Evolutionary conservation across 2,888 invertebrate species (phyloP).

Genomic region (Serripes groenlandicus): DNA sequence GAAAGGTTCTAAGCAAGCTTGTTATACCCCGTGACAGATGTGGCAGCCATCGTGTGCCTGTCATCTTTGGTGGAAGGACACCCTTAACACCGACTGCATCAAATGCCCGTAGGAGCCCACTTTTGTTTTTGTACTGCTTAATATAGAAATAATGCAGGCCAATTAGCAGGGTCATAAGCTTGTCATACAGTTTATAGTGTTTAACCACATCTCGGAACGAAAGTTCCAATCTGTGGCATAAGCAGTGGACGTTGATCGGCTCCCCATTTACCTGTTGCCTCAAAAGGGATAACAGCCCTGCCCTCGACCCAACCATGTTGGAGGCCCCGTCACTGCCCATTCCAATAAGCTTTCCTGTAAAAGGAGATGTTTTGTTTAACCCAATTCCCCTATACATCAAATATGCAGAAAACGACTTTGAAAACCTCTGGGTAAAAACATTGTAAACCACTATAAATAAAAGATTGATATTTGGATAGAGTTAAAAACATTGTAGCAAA

Average conservation of each 20-base stretch:
- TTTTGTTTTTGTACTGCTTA: slow-evolving; percentile 50
- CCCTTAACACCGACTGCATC: too few species aligned
- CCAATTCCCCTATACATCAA: too few species aligned
- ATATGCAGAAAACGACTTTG: too few species aligned
- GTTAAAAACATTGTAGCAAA: neutral
- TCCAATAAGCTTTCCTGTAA: slow-evolving; percentile 34
- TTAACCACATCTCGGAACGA: slow-evolving; percentile 49
- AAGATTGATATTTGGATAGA: neutral
- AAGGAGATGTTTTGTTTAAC: too few species aligned
- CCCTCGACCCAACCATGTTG: slow-evolving; percentile 45
- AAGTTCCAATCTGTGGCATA: slow-evolving; percentile 53
- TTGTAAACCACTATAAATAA: neutral
- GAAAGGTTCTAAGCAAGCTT: neutral
- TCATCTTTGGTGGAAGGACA: neutral
- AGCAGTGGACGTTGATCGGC: slow-evolving; percentile 50
- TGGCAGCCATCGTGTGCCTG: neutral
- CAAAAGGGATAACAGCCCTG: slow-evolving; percentile 38
- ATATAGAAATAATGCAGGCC: slow-evolving; percentile 58
- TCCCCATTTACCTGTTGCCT: slow-evolving; percentile 28
- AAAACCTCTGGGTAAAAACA: neutral
- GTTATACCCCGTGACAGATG: neutral
- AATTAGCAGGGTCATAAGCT: slow-evolving; percentile 59
- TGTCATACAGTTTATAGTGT: slow-evolving; percentile 36
- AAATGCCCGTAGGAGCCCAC: slow-evolving; percentile 23
- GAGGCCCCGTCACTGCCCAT: slow-evolving; percentile 63